A percentile compares a stretch with the other conserved stretches of the same genome.
Evolutionary conservation across 2,113 vertebrate species (phyloP).

Genomic region (Meleagris gallopavo): DNA sequence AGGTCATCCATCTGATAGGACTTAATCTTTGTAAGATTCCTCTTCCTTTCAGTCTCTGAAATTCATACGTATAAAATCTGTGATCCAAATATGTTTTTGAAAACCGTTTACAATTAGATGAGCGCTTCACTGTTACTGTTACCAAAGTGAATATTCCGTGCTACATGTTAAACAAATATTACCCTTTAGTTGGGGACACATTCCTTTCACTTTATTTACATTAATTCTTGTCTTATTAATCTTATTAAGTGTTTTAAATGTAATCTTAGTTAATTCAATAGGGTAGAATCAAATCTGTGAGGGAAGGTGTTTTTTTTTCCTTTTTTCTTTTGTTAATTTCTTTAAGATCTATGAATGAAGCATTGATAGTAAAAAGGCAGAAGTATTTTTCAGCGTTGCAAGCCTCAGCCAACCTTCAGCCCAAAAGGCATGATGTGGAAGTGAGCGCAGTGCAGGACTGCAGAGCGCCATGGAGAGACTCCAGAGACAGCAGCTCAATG

Average conservation of each 20-base stretch:
- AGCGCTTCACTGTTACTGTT: conserved; percentile 39
- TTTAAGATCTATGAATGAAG: not conserved
- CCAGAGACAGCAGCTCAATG: fast-evolving
- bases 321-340: not conserved
- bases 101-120: conserved; percentile 63
- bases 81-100: conserved; percentile 2
- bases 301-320: not conserved
- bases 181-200: not conserved
- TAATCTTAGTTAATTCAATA: not conserved
- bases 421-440: fast-evolving
- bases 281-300: not conserved
- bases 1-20: conserved; percentile 22
- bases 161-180: conserved; percentile 39
- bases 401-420: not conserved
- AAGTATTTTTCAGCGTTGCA: not conserved
- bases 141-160: conserved; percentile 60
- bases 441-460: not conserved
- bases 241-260: not conserved
- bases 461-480: not conserved
- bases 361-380: not conserved
- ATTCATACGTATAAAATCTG: conserved; percentile 51
- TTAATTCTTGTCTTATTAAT: conserved; percentile 13
- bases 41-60: conserved; percentile 20
- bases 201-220: conserved; percentile 28
- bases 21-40: conserved; percentile 11